Conservation (phyloP, 2,888 invertebrate species). For the Cheilosia variabilis region DNA sequence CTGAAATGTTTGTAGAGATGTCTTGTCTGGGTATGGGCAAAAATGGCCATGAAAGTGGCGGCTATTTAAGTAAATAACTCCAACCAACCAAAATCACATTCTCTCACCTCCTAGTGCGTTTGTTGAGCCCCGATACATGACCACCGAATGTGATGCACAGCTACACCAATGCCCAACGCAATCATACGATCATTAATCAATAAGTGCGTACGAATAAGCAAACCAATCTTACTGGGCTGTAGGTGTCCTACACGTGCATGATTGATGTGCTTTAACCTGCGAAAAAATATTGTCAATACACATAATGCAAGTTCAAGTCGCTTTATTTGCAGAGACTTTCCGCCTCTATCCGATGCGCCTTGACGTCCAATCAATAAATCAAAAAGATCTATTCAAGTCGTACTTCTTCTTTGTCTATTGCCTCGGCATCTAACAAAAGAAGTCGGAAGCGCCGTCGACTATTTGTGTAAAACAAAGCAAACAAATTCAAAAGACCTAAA, state of each 20-base stretch:
- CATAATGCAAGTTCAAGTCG: constrained; percentile 14
- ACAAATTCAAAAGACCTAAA: neutral
- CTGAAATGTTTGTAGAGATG: too few species aligned
- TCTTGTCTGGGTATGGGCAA: too few species aligned
- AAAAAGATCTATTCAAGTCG: constrained; percentile 2
- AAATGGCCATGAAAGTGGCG: too few species aligned
- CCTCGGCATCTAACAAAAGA: constrained; percentile 6
- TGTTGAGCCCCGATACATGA: neutral
- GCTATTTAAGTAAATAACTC: too few species aligned
- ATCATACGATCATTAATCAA: neutral
- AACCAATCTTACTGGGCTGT: neutral
- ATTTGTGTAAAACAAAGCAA: too few species aligned
- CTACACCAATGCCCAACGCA: neutral
- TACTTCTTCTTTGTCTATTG: neutral
- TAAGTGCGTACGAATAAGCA: neutral
- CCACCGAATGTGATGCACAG: neutral
- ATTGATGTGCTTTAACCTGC: constrained; percentile 6
- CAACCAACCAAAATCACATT: too few species aligned
- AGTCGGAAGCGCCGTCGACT: constrained; percentile 16
- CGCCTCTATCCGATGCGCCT: too few species aligned
- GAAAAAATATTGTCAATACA: constrained; percentile 2
- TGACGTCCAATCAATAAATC: constrained; percentile 21
- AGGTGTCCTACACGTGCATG: neutral
- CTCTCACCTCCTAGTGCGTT: neutral
- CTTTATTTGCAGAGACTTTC: constrained; percentile 4